Evolutionary conservation across 2,113 vertebrate genomes (phyloP), one percentile per base, ranked within the genome.

Genomic region (Caranx ignobilis): DNA sequence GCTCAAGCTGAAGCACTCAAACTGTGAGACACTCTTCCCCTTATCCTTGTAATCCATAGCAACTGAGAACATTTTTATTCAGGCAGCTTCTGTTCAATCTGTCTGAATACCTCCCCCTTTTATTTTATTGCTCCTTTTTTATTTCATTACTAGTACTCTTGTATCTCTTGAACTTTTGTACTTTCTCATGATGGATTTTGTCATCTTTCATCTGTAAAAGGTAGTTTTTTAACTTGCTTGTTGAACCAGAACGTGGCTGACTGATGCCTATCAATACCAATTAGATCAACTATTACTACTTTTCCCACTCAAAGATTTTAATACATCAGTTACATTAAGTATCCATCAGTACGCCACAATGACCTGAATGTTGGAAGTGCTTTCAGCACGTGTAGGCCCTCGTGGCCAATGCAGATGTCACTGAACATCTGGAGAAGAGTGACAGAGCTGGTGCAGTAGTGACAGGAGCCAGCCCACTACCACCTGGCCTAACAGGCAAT

Each of bases 401-500:
- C 75, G 57, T 45, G 77, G 80, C 57, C 41, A 60, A 43, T 13
- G 61, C 45, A 67, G 72, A 71, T 71, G 52, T 74, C 75, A 9
- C 57, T 48, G n/a, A 81, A 72, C 91, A 88, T 89, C 84, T 88
- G 86, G 84, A 81, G 52, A 70, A 74, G 69, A 80, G 56, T 61
- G 72, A 83, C 67, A 31, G 43, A 50, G 60, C 34, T 75, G 75
- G 41, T 12, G 5, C 80, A 21, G 50, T 21, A 64, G 60, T 73
- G 82, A 85, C 76, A 87, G 50, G 32, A 78, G 72, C 39, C 79
- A 32, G 59, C 79, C 66, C 71, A 55, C 57, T 2, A 66, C 84
- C 87, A 91, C 85, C 88, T 91, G 91, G 78, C 8, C 50, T 15
- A 63, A 78, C 68, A 79, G 89, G 86, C 75, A 71, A 41, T 3